Percentiles rank a stretch among this genome's conserved stretches.
Evolutionary conservation across 92 coral and sea anemone species (phyloP).

Genomic region (Bergia puertoricense): DNA sequence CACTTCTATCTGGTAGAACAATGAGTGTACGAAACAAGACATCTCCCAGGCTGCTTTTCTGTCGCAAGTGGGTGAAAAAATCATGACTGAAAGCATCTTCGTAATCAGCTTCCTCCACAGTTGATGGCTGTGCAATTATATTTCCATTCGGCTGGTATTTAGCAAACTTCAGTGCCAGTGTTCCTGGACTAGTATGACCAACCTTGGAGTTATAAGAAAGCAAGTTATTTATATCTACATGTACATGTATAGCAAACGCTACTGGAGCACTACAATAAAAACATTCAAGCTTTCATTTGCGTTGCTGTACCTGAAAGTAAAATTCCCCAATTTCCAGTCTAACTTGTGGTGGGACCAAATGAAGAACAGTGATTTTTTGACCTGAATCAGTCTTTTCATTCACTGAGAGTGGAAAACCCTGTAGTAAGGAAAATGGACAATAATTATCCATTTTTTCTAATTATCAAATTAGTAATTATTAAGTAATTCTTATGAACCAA

Average conservation of each 20-base stretch:
- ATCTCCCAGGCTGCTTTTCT: neutral
- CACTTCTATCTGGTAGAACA: neutral
- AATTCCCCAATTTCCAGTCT: constrained; percentile 17
- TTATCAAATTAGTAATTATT: neutral
- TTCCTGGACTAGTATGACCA: constrained; percentile 17
- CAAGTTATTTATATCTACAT: neutral
- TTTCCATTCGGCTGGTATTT: neutral
- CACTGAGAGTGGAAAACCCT: constrained; percentile 16
- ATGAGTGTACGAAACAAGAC: constrained; percentile 33
- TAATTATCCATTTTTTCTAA: too few relatives aligned
- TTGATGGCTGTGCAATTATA: constrained; percentile 7
- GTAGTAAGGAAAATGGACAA: neutral
- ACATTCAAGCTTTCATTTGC: neutral
- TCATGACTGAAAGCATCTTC: constrained; percentile 16
- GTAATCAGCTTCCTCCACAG: constrained; percentile 24
- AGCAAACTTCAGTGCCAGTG: constrained; percentile 16
- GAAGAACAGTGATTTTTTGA: neutral
- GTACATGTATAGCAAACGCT: neutral
- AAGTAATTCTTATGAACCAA: too few relatives aligned
- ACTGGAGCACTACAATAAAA: neutral
- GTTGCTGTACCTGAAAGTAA: constrained; percentile 11
- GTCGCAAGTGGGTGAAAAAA: neutral
- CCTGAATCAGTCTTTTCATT: neutral
- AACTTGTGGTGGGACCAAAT: constrained; percentile 22
- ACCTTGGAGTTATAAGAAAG: neutral